These are phyloP conservation scores for Leiothrix lutea DNA, from an alignment of 2,113 vertebrate species.

Conservation along the genomic window DNA sequence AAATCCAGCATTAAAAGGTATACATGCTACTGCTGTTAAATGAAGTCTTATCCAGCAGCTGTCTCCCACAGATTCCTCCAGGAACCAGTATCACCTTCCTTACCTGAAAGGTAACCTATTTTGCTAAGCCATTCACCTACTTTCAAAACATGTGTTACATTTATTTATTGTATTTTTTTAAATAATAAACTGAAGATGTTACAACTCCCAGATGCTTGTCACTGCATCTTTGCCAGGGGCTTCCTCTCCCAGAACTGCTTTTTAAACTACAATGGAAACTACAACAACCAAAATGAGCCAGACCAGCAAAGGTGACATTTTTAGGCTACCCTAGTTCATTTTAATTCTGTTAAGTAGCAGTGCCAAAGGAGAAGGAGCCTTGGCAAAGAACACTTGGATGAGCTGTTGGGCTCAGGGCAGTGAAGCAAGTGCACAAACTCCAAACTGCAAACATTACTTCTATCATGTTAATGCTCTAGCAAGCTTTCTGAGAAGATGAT, in stretches of 20 bases:
- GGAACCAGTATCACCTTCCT: neutral
- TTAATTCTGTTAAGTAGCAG: neutral
- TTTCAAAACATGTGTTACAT: neutral
- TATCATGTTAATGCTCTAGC: slow-evolving; percentile 10
- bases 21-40: neutral
- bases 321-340: neutral
- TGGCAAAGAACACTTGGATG: neutral
- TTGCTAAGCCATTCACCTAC: neutral
- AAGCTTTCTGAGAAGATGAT: slow-evolving; percentile 54
- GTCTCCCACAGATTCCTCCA: neutral
- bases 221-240: neutral
- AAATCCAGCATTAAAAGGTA: neutral
- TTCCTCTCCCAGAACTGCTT: neutral
- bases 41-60: neutral
- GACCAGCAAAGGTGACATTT: neutral
- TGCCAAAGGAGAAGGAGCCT: neutral
- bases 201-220: neutral
- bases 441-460: neutral
- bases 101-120: neutral
- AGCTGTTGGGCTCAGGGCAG: neutral
- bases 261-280: neutral
- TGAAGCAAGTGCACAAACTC: neutral
- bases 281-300: neutral
- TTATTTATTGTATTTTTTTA: neutral
- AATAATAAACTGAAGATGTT: neutral